Evolutionary conservation across 2,113 vertebrate genomes (phyloP).

Genomic region (Myotis brandtii): DNA sequence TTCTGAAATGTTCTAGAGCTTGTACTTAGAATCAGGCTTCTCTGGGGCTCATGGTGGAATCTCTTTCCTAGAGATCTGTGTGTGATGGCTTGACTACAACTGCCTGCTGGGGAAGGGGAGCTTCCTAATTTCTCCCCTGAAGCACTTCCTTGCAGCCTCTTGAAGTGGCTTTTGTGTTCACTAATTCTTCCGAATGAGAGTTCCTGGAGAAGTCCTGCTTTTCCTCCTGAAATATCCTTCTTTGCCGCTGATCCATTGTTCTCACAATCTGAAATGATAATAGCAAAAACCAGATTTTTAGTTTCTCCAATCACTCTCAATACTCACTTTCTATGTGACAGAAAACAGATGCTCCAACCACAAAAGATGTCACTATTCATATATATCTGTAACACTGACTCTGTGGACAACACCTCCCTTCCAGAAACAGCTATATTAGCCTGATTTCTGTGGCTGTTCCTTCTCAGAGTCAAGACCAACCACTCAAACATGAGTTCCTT

Average conservation of each 20-base stretch:
- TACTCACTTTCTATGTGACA: not conserved
- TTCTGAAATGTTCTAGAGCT: conserved; percentile 85
- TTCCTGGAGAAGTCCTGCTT: conserved; percentile 38
- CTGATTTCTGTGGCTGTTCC: conserved; percentile 41
- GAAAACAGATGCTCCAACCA: not conserved
- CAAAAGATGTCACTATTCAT: not conserved
- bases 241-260: conserved; percentile 22
- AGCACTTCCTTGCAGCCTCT: conserved; percentile 62
- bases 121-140: conserved; percentile 23
- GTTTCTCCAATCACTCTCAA: conserved; percentile 29
- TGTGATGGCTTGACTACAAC: conserved; percentile 70
- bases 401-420: not conserved
- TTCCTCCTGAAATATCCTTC: conserved; percentile 47
- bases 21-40: conserved; percentile 69
- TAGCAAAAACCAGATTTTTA: conserved; percentile 44
- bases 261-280: conserved; percentile 71
- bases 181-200: conserved; percentile 56
- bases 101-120: not conserved
- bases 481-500: not conserved
- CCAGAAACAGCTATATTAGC: not conserved
- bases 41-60: conserved; percentile 40
- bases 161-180: conserved; percentile 36
- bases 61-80: conserved; percentile 64
- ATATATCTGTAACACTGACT: not conserved
- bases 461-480: not conserved